phyloP scores from a whole-genome alignment of 2,888 invertebrate genomes.

The Xestia xanthographa region DNA sequence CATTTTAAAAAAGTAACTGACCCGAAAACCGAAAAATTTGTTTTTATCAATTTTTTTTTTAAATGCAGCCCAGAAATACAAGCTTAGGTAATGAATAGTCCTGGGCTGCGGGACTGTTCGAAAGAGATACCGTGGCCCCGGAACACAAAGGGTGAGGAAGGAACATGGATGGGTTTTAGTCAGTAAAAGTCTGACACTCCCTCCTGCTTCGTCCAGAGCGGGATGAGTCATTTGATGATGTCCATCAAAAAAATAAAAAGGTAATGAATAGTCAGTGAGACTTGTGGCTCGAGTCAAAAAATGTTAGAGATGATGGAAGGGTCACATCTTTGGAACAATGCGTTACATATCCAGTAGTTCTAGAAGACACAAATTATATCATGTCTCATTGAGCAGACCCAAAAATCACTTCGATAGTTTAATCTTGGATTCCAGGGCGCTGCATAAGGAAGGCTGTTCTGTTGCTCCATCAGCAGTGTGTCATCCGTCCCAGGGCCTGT shows the following conservation, averaged over 20 bases:
- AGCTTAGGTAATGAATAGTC: not conserved
- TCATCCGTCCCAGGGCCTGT: slow-evolving; percentile 90
- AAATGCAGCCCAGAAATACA: too few relatives aligned
- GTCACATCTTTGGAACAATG: not conserved
- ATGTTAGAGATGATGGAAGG: not conserved
- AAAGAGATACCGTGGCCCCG: too few relatives aligned
- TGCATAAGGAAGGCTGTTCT: slow-evolving; percentile 86
- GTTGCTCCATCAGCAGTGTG: slow-evolving; percentile 85
- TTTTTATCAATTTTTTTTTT: not conserved
- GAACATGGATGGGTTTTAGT: too few relatives aligned
- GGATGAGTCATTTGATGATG: too few relatives aligned
- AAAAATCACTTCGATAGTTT: slow-evolving; percentile 17
- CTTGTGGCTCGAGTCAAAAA: not conserved
- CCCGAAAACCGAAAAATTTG: not conserved
- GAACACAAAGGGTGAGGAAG: too few relatives aligned
- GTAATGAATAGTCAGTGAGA: too few relatives aligned
- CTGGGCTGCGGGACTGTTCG: too few relatives aligned
- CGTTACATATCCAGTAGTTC: not conserved
- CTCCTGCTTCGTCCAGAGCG: too few relatives aligned
- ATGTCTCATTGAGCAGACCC: slow-evolving; percentile 1
- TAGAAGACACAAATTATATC: not conserved
- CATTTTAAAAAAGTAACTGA: not conserved
- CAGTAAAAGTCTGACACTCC: too few relatives aligned
- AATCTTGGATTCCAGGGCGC: slow-evolving; percentile 69
- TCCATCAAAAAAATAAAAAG: too few relatives aligned